Conservation (phyloP, 1,140 invertebrate species). For the Akabosia matsudoensis region DNA sequence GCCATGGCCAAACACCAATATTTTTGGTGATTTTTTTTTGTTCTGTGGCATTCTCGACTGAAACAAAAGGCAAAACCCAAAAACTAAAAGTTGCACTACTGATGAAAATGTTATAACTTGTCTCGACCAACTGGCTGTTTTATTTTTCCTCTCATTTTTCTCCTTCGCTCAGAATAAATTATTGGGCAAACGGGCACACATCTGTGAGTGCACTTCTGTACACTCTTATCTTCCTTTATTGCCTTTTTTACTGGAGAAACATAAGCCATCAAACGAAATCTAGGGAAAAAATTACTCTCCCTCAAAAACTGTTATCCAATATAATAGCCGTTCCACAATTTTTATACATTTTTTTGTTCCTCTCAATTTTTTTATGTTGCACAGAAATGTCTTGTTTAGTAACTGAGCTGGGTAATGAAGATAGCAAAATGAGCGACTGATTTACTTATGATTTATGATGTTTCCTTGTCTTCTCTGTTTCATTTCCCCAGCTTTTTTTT, state of each 20-base stretch:
- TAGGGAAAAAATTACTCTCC: too few species aligned
- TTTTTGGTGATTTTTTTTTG: neutral
- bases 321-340: too few species aligned
- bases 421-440: constrained; percentile 24
- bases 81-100: too few species aligned
- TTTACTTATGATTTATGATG: constrained; percentile 25
- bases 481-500: neutral
- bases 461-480: neutral
- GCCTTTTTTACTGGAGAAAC: too few species aligned
- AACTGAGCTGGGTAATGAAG: constrained; percentile 17
- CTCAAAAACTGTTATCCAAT: too few species aligned
- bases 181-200: neutral
- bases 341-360: too few species aligned
- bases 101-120: constrained; percentile 1
- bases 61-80: neutral
- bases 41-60: neutral
- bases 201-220: neutral
- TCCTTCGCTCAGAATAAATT: neutral
- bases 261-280: too few species aligned
- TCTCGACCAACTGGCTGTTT: neutral
- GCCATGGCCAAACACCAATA: neutral
- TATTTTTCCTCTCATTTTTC: neutral
- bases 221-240: too few species aligned
- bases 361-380: too few species aligned
- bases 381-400: too few species aligned